Base-by-base conservation (phyloP, 2,888 invertebrate genomes). In the Galeruca laticollis region DNA sequence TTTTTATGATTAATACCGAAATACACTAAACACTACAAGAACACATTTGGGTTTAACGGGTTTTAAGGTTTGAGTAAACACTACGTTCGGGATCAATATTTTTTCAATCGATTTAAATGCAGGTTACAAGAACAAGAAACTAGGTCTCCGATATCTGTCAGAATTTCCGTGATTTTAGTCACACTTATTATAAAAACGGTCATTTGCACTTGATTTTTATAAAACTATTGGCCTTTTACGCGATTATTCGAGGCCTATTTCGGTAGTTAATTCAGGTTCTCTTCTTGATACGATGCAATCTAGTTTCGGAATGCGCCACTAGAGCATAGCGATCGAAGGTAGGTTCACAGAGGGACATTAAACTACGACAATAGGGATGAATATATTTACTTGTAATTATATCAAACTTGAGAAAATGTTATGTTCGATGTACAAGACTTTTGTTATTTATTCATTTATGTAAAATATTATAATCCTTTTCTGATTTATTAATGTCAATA, bases 51-150 rank as follows among this genome's bases (percentile, higher is more conserved):
- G 82, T 79, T 79, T 80, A 78, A 76, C 35, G 35, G 56, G 31
- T 57, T 63, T 31, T 20, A 52, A 54, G 21, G 51, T 43, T 33
- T 43, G 35, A 49, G 59, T 75, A 75, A 76, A 78, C 78, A 78
- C 76, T 75, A 73, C 63, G 72, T 73, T 72, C 67, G 72, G 75
- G 79, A 83, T 83, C 82, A 81, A 83, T 83, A 82, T 78, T 81
- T 82, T 82, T 82, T 78, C 75, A 80, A 83, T 83, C 83, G 82
- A 83, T 83, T 78, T 62, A 72, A 79, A 77, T 79, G 79, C 80
- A 75, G 78, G 72, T 74, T 70, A 72, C 70, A 70, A 52, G 65
- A 72, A 64, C 68, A 59, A 65, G 62, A 67, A 70, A 54, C 66
- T 70, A 65, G 71, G 71, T 64, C 62, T 66, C 52, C 64, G 40